A percentile compares a stretch with the other conserved stretches of the same genome.
These are phyloP conservation scores for Cordylochernes scorpioides DNA, from an alignment of 2,888 invertebrate species.

Conservation along the genomic window DNA sequence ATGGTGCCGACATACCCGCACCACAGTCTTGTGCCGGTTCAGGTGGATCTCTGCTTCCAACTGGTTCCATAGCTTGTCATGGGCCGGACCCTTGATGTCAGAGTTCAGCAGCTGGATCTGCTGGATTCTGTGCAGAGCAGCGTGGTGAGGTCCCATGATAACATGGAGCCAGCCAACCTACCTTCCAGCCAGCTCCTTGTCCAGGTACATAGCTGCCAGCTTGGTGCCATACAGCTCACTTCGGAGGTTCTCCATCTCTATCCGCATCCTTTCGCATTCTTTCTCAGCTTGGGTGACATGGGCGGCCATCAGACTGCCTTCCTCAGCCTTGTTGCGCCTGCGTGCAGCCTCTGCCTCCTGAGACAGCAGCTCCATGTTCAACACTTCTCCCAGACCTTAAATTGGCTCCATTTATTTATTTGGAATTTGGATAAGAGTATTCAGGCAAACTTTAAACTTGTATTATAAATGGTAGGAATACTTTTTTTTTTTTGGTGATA, in stretches of 20 bases:
- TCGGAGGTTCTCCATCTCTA: conserved; percentile 42
- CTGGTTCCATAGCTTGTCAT: conserved; percentile 51
- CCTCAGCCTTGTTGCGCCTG: conserved; percentile 20
- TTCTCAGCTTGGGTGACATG: conserved; percentile 23
- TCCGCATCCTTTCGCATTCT: conserved; percentile 41
- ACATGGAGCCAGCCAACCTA: conserved; percentile 15
- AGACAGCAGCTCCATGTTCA: conserved; percentile 5
- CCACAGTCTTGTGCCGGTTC: conserved; percentile 54
- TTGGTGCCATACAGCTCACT: conserved; percentile 58
- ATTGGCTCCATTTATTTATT: no score
- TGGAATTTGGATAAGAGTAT: no score
- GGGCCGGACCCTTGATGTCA: conserved; percentile 47
- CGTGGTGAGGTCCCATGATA: background rate
- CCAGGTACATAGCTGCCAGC: conserved; percentile 55
- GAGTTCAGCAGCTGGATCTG: conserved; percentile 52
- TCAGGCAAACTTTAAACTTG: no score
- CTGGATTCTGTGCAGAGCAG: conserved; percentile 34
- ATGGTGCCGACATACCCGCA: conserved; percentile 27
- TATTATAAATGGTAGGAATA: no score
- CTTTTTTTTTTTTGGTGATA: no score
- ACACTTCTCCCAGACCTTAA: no score
- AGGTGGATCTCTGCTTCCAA: conserved; percentile 60
- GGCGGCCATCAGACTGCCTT: conserved; percentile 25
- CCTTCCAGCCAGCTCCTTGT: conserved; percentile 48
- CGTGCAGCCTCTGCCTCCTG: conserved; percentile 26